A percentile compares a stretch with the other conserved stretches of the same genome.
Evolutionary conservation across 2,113 vertebrate genomes (phyloP).

Genomic region (Pardalotus punctatus): DNA sequence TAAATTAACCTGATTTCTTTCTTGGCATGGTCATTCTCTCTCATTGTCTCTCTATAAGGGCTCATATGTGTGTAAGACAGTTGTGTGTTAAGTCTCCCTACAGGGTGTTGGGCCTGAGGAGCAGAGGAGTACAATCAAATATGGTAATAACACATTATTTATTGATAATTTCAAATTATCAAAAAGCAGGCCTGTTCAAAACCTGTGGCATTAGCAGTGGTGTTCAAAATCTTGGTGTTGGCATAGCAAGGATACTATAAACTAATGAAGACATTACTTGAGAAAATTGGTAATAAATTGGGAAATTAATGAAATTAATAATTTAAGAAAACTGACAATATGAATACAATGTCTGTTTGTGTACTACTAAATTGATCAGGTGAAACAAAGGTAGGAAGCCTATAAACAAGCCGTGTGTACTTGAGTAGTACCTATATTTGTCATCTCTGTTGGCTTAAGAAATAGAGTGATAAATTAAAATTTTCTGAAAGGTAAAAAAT

Average conservation of each 20-base stretch:
- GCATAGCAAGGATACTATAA: not conserved
- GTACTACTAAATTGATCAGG: not conserved
- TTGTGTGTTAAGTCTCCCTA: not conserved
- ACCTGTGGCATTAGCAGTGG: not conserved
- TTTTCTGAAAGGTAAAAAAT: not conserved
- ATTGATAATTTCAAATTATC: not conserved
- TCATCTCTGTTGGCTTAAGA: not conserved
- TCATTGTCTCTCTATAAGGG: not conserved
- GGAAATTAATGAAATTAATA: not conserved
- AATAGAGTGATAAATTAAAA: not conserved
- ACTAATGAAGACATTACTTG: not conserved
- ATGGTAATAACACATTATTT: not conserved
- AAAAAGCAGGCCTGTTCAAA: not conserved
- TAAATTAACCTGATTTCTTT: conserved; percentile 59
- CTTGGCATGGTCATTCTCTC: not conserved
- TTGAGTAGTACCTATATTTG: not conserved
- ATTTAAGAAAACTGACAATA: not conserved
- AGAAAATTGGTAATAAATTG: not conserved
- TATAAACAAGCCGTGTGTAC: not conserved
- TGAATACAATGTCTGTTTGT: not conserved
- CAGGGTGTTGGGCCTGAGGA: not conserved
- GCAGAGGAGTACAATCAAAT: not conserved
- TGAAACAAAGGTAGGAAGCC: not conserved
- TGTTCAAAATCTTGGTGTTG: not conserved
- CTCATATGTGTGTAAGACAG: not conserved